These are phyloP conservation scores for Bujurquina vittata DNA, from an alignment of 2,113 vertebrate species.

Conservation along the genomic window DNA sequence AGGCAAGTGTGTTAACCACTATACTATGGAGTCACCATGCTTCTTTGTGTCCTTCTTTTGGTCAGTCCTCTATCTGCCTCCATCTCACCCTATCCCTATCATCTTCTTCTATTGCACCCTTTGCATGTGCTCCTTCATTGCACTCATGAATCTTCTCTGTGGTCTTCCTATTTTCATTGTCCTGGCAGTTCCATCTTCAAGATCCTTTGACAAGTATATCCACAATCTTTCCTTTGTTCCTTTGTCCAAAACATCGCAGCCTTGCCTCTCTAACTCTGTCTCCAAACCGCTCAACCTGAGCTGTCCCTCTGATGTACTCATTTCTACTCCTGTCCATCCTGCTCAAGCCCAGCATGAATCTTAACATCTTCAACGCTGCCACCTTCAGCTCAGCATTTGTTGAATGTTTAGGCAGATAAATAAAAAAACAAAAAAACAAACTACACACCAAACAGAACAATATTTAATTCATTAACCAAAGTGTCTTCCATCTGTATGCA, in stretches of 20 bases:
- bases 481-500: neutral
- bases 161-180: neutral
- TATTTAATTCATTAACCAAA: conserved; percentile 51
- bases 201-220: neutral
- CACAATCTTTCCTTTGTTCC: no score
- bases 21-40: neutral
- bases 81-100: neutral
- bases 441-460: conserved; percentile 27
- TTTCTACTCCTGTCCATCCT: neutral
- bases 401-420: conserved; percentile 17
- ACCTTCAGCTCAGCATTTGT: conserved; percentile 5
- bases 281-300: no score
- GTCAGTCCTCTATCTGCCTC: neutral
- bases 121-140: neutral
- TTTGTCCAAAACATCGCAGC: no score
- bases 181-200: no score
- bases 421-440: conserved; percentile 14
- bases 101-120: neutral
- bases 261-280: no score
- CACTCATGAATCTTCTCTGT: neutral
- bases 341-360: neutral
- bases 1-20: neutral
- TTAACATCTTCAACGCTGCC: neutral
- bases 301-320: neutral
- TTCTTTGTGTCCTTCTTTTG: neutral